Evolutionary conservation across 1,140 invertebrate genomes (phyloP).

Genomic region (Eriosoma lanigerum): DNA sequence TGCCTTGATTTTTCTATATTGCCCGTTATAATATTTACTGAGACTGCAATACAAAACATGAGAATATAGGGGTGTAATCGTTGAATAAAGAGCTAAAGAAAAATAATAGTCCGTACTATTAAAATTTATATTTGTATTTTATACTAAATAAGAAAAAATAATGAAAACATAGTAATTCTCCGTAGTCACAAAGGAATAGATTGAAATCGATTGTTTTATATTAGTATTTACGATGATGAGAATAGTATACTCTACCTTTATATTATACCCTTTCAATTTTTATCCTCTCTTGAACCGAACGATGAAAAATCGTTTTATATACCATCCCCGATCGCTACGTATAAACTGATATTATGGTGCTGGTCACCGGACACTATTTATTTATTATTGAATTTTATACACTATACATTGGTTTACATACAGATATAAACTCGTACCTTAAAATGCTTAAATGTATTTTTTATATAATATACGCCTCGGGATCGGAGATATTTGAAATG

Average conservation of each 20-base stretch:
- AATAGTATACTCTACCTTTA: background rate
- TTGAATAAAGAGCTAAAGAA: background rate
- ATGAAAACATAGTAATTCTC: background rate
- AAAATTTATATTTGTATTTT: no score
- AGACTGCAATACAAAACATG: no score
- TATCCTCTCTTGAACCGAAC: background rate
- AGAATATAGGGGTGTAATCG: background rate
- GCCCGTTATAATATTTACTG: no score
- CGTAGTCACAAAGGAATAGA: background rate
- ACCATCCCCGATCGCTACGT: background rate
- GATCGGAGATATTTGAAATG: slow-evolving; percentile 11
- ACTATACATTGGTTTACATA: no score
- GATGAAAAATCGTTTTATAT: slow-evolving; percentile 3
- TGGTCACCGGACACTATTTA: background rate
- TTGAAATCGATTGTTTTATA: slow-evolving; percentile 35
- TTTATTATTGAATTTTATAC: no score
- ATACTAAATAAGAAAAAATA: no score
- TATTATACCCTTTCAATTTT: background rate
- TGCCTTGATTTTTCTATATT: no score
- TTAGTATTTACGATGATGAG: no score
- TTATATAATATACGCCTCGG: background rate
- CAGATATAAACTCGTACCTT: no score
- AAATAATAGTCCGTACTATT: no score
- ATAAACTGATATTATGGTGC: slow-evolving; percentile 9
- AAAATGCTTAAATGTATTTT: no score